Conservation (phyloP, 1,140 invertebrate species). For the Goniozus legneri region DNA sequence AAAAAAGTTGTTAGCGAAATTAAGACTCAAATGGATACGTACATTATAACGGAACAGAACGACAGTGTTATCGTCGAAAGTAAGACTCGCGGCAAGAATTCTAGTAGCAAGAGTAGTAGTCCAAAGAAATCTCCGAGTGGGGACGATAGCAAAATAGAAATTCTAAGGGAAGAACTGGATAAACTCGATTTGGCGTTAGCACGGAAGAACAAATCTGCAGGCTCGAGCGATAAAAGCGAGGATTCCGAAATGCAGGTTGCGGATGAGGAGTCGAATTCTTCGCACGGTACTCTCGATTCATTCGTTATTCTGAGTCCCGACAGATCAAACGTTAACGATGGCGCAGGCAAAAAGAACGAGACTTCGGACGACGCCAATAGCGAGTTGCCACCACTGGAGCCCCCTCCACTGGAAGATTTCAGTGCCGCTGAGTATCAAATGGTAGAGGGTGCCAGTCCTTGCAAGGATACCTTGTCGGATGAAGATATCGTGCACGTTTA, state of each 20-base stretch:
- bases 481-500: constrained; percentile 48
- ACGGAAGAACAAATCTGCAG: no score
- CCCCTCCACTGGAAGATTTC: constrained; percentile 28
- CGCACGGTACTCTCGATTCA: no score
- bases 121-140: background rate
- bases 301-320: no score
- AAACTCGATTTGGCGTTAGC: no score
- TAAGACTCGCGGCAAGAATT: constrained; percentile 2
- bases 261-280: no score
- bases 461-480: constrained; percentile 45
- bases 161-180: no score
- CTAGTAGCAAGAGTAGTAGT: background rate
- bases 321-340: background rate
- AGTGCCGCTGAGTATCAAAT: constrained; percentile 35
- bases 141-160: no score
- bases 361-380: background rate
- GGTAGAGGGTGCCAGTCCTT: constrained; percentile 16
- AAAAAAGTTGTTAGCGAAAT: no score
- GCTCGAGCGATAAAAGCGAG: no score
- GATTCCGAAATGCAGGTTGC: no score
- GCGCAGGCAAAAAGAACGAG: background rate
- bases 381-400: constrained; percentile 10
- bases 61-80: constrained; percentile 32
- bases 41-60: constrained; percentile 24
- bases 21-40: constrained; percentile 10